Evolutionary conservation across 92 coral and sea anemone genomes (phyloP).

Genomic region (Zoanthus sociatus): DNA sequence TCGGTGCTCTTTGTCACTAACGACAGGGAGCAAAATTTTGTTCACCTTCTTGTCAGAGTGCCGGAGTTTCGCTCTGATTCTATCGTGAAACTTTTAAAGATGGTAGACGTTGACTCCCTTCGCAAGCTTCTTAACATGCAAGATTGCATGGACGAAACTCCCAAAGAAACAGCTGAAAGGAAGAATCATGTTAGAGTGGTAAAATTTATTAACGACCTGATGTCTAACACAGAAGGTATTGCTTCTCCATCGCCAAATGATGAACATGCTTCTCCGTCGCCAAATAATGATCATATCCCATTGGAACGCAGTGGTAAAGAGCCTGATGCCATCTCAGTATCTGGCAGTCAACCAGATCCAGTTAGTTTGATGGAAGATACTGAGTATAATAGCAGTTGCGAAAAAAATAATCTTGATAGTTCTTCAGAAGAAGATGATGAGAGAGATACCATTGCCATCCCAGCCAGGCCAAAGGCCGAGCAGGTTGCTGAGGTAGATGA

Average conservation of each 20-base stretch:
- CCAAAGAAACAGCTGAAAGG: conserved; percentile 39
- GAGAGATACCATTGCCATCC: background rate
- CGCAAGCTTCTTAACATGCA: conserved; percentile 25
- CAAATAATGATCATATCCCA: background rate
- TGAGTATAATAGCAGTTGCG: background rate
- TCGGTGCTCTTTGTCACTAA: conserved; percentile 13
- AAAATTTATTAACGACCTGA: background rate
- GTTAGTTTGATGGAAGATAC: background rate
- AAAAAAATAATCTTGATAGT: background rate
- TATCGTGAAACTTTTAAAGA: conserved; percentile 4
- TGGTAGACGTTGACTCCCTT: background rate
- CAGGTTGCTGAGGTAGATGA: background rate
- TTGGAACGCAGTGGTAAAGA: background rate
- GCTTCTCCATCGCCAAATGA: background rate
- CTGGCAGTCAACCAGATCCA: background rate
- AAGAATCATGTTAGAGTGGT: background rate
- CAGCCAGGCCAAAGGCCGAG: background rate
- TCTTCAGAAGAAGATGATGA: background rate
- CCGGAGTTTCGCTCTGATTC: background rate
- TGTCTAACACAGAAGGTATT: background rate
- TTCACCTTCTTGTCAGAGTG: conserved; percentile 38
- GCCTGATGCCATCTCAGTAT: background rate
- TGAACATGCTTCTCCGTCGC: too few relatives aligned
- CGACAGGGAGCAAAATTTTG: conserved; percentile 38
- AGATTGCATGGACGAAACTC: conserved; percentile 40